Conservation (phyloP, 2,888 invertebrate species). For the Ectemnius continuus region DNA sequence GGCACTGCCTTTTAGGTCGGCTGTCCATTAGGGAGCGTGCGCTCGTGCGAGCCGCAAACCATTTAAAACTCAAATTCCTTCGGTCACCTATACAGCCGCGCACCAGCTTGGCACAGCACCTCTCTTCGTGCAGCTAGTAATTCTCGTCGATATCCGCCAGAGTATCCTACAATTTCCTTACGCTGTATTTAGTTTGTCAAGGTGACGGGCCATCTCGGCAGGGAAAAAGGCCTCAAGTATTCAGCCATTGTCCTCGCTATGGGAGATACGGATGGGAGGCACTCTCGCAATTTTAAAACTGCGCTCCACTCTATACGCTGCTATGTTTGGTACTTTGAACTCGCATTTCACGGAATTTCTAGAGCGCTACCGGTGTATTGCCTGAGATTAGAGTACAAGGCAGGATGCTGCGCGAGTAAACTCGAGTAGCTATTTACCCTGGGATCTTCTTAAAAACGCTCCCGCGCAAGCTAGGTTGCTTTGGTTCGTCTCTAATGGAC, state of each 20-base stretch:
- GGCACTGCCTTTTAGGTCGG: slow-evolving; percentile 52
- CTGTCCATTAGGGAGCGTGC: slow-evolving; percentile 52
- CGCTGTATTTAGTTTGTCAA: slow-evolving; percentile 2
- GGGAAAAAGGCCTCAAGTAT: background rate
- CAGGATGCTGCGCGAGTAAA: slow-evolving; percentile 27
- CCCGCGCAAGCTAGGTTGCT: slow-evolving; percentile 18
- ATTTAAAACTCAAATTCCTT: slow-evolving; percentile 48
- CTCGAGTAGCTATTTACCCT: slow-evolving; percentile 25
- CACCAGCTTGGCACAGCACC: background rate
- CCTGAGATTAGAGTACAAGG: slow-evolving; percentile 9
- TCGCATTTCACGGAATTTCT: background rate
- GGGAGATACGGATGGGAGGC: background rate
- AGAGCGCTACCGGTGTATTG: background rate
- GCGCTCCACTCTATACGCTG: background rate
- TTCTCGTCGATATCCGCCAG: background rate
- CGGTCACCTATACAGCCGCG: slow-evolving; percentile 15
- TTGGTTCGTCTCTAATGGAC: background rate
- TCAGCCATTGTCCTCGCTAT: background rate
- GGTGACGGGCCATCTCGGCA: background rate
- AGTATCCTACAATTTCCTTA: background rate
- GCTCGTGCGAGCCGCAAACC: slow-evolving; percentile 39
- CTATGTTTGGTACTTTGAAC: background rate
- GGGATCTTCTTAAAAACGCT: slow-evolving; percentile 12
- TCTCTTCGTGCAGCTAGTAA: background rate
- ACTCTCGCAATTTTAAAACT: background rate